Conservation (phyloP, 2,113 vertebrate species). For the Vicugna pacos region DNA sequence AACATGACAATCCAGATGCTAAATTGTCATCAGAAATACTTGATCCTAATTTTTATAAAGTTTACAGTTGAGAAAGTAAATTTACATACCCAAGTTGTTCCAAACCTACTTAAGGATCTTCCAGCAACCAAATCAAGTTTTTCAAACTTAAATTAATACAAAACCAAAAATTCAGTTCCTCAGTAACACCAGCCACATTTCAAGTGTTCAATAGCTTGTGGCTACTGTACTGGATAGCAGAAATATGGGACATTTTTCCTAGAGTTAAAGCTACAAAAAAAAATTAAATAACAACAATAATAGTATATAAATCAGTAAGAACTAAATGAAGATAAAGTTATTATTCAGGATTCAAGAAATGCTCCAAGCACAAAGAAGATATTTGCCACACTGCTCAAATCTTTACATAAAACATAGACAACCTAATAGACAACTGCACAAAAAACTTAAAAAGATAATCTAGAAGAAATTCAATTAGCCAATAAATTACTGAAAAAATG, state of each 20-base stretch:
- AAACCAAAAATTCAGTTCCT: constrained; percentile 40
- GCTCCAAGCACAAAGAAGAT: not conserved
- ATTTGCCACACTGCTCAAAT: not conserved
- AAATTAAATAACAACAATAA: constrained; percentile 23
- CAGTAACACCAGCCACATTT: not conserved
- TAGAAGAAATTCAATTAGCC: not conserved
- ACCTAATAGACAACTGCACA: not conserved
- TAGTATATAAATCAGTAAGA: not conserved
- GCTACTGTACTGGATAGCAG: not conserved
- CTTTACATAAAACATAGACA: not conserved
- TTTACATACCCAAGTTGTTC: not conserved
- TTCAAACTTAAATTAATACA: not conserved
- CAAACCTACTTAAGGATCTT: not conserved
- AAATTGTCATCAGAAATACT: not conserved
- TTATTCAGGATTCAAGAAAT: not conserved
- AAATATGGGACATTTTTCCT: not conserved
- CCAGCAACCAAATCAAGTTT: not conserved
- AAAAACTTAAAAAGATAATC: not conserved
- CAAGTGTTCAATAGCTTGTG: not conserved
- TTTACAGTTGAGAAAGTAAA: not conserved
- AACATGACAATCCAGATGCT: not conserved
- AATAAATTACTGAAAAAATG: not conserved
- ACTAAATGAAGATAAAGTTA: not conserved
- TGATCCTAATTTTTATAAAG: constrained; percentile 23
- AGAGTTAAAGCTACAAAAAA: constrained; percentile 10